Percentiles rank a stretch among this genome's conserved stretches.
Evolutionary conservation across 2,113 vertebrate genomes (phyloP).

Genomic region (Phrynosoma platyrhinos): DNA sequence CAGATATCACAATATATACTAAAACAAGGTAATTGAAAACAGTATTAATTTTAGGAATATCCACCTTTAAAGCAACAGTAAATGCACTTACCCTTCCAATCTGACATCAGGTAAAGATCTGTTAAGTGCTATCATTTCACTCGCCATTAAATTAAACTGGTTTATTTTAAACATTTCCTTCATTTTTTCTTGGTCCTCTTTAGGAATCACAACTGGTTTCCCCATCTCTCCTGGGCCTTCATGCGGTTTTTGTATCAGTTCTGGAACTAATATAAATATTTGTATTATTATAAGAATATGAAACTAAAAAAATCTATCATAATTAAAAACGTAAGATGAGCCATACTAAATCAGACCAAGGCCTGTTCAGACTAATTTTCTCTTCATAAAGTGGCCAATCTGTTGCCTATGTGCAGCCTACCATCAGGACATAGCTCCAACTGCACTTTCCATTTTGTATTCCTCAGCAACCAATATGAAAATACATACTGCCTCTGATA

Average conservation of each 20-base stretch:
- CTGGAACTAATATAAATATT: constrained; percentile 80
- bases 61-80: constrained; percentile 16
- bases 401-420: too few relatives aligned
- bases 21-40: constrained; percentile 35
- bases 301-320: not conserved
- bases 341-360: too few relatives aligned
- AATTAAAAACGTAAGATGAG: too few relatives aligned
- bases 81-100: constrained; percentile 92
- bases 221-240: constrained; percentile 98
- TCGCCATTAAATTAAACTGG: constrained; percentile 99
- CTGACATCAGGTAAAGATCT: constrained; percentile 95
- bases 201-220: constrained; percentile 96
- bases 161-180: constrained; percentile 99
- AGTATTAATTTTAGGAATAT: constrained; percentile 28
- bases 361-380: too few relatives aligned
- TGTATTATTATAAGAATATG: constrained; percentile 26
- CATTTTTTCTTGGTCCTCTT: constrained; percentile 98
- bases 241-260: constrained; percentile 86
- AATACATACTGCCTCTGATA: too few relatives aligned
- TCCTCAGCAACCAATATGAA: too few relatives aligned
- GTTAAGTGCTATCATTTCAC: constrained; percentile 98
- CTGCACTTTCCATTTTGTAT: too few relatives aligned
- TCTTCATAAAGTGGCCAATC: too few relatives aligned
- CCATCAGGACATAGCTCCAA: too few relatives aligned
- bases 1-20: not conserved